A percentile compares a stretch with the other conserved stretches of the same genome.
Evolutionary conservation across 2,113 vertebrate genomes (phyloP).

Genomic region (Podarcis muralis): DNA sequence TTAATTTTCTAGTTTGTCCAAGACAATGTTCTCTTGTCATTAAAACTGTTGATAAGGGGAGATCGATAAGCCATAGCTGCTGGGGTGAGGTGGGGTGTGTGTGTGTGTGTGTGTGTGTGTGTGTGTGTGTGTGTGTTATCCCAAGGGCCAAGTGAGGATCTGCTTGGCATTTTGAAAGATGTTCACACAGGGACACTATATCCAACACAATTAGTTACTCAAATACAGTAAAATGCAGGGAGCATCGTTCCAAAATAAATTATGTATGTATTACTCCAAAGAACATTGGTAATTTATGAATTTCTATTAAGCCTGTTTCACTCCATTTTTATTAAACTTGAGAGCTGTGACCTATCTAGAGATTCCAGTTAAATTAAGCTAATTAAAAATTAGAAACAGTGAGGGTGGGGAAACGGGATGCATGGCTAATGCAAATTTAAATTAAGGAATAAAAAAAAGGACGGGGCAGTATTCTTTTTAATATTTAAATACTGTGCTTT

Average conservation of each 20-base stretch:
- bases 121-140: slow-evolving; percentile 23
- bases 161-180: slow-evolving; percentile 40
- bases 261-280: slow-evolving; percentile 67
- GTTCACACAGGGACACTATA: slow-evolving; percentile 33
- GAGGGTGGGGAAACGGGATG: slow-evolving; percentile 50
- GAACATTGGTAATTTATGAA: slow-evolving; percentile 69
- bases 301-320: slow-evolving; percentile 67
- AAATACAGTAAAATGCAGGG: slow-evolving; percentile 56
- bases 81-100: too few species aligned
- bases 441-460: slow-evolving; percentile 63
- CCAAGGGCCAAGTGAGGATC: slow-evolving; percentile 24
- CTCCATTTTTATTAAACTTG: slow-evolving; percentile 75
- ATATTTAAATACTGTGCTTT: slow-evolving; percentile 5
- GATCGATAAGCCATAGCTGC: slow-evolving; percentile 28
- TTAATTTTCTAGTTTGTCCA: slow-evolving; percentile 34
- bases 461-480: slow-evolving; percentile 41
- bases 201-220: slow-evolving; percentile 49
- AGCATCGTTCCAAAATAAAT: slow-evolving; percentile 66
- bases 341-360: slow-evolving; percentile 74
- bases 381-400: slow-evolving; percentile 69
- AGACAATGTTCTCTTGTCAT: slow-evolving; percentile 17
- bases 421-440: slow-evolving; percentile 62
- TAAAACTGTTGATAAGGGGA: slow-evolving; percentile 39
- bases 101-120: neutral
- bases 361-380: slow-evolving; percentile 72